Percentiles rank a stretch among this genome's conserved stretches.
Evolutionary conservation across 2,113 vertebrate genomes (phyloP).

Genomic region (Chaenocephalus aceratus): DNA sequence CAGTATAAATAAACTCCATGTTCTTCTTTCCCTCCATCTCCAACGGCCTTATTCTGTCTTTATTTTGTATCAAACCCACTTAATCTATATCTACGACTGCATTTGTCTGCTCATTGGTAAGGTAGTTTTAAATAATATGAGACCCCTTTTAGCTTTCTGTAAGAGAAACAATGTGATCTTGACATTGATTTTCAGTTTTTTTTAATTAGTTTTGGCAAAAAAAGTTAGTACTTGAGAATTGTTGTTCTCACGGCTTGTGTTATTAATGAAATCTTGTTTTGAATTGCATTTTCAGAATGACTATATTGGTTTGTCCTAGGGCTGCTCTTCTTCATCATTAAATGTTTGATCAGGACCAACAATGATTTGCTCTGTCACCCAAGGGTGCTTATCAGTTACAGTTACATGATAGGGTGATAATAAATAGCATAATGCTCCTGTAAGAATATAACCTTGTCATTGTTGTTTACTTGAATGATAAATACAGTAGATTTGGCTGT

Average conservation of each 20-base stretch:
- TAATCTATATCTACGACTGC: background rate
- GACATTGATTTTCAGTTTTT: background rate
- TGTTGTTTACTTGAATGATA: background rate
- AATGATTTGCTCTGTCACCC: background rate
- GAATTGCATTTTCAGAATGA: background rate
- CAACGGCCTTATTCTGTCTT: background rate
- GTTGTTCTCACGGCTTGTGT: background rate
- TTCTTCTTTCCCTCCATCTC: background rate
- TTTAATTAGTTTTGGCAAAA: background rate
- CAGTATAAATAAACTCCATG: background rate
- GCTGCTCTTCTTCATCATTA: background rate
- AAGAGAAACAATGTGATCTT: background rate
- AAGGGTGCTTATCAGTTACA: background rate
- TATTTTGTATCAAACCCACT: background rate
- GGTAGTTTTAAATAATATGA: background rate
- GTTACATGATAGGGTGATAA: background rate
- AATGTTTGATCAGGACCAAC: background rate
- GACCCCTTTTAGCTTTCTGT: background rate
- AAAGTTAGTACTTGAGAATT: background rate
- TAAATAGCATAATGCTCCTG: background rate
- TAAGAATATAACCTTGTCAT: background rate
- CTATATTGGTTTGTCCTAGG: background rate
- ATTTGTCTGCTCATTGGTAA: conserved; percentile 2
- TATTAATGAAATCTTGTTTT: background rate
- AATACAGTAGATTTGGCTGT: background rate